Evolutionary conservation across 2,113 vertebrate genomes (phyloP).

Genomic region (Macaca nemestrina): DNA sequence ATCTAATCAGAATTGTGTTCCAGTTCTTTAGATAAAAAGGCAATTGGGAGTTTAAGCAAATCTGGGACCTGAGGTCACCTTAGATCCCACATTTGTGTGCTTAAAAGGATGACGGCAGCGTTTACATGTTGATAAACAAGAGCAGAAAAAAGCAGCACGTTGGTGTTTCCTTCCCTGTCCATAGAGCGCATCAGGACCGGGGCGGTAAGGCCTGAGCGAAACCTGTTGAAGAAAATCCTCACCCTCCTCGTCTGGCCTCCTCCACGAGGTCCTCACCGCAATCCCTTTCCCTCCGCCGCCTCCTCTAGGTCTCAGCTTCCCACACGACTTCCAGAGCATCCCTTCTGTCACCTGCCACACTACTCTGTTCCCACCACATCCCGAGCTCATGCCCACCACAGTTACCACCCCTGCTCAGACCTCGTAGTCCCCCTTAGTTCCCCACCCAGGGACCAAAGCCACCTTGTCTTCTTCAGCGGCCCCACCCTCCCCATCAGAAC

Average conservation of each 20-base stretch:
- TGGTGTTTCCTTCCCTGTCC: no score
- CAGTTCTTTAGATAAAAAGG: neutral
- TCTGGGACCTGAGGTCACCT: neutral
- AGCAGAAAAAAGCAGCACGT: neutral
- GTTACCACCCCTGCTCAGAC: no score
- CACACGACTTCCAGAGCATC: neutral
- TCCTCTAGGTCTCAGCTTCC: neutral
- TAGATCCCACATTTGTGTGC: no score
- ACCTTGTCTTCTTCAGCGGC: neutral
- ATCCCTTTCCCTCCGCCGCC: no score
- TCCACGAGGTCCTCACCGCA: rapidly evolving
- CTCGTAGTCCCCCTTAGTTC: neutral
- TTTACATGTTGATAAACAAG: neutral
- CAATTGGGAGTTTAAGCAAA: neutral
- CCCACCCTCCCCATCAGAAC: no score
- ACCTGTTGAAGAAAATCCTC: neutral
- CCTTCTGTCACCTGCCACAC: no score
- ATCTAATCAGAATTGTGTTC: neutral
- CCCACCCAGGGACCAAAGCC: neutral
- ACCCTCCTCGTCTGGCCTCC: neutral
- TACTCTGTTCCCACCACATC: no score
- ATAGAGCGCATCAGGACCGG: neutral
- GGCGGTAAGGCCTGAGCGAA: neutral
- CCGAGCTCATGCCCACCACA: neutral
- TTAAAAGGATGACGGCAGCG: neutral